Conservation (phyloP, 2,888 invertebrate species). For the Augochlorella aurata region DNA sequence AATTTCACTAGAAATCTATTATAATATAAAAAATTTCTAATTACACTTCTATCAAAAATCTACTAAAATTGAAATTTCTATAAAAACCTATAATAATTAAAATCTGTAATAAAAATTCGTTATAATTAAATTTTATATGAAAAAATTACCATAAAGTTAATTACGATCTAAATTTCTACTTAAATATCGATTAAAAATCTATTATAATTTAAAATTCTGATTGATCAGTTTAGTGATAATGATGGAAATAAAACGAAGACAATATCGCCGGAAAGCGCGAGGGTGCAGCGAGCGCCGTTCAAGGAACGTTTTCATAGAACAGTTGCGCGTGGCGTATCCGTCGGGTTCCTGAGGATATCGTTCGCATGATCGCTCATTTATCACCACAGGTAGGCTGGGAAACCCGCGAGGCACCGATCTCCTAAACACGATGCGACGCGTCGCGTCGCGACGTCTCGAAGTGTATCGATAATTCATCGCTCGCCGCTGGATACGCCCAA, state of each 20-base stretch:
- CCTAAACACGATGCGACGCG: conserved; percentile 19
- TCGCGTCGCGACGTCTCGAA: conserved; percentile 40
- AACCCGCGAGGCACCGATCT: conserved; percentile 29
- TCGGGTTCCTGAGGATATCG: conserved; percentile 30
- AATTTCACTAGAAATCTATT: too few relatives aligned
- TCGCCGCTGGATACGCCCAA: conserved; percentile 45
- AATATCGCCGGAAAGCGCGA: not conserved
- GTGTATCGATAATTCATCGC: conserved; percentile 68
- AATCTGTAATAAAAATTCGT: too few relatives aligned
- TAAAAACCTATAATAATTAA: too few relatives aligned
- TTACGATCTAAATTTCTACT: too few relatives aligned
- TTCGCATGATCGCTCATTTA: conserved; percentile 53
- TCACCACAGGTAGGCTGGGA: conserved; percentile 39
- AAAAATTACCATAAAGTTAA: too few relatives aligned
- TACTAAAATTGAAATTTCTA: too few relatives aligned
- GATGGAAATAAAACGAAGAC: not conserved
- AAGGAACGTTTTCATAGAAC: not conserved
- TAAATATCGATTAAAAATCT: too few relatives aligned
- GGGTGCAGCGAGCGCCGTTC: not conserved
- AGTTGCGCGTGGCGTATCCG: conserved; percentile 1
- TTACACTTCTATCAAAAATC: too few relatives aligned
- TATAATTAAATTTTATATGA: too few relatives aligned
- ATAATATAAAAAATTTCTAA: too few relatives aligned
- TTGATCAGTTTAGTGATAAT: too few relatives aligned
- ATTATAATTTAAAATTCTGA: too few relatives aligned